Conservation (phyloP, 2,888 invertebrate genomes). For the Eupithecia dodoneata region DNA sequence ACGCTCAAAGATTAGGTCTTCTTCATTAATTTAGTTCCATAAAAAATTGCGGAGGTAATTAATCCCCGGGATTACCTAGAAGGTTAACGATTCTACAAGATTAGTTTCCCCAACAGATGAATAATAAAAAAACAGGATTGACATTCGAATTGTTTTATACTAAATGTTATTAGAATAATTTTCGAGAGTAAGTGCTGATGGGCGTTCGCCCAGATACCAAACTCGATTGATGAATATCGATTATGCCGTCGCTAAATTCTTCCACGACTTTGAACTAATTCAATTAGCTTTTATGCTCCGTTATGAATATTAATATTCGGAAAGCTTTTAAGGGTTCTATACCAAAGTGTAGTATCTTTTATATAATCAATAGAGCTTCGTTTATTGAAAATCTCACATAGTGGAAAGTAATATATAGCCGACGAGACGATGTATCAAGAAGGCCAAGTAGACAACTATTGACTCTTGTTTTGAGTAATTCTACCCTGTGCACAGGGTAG, state of each 20-base stretch:
- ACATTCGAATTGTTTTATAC: too few relatives aligned
- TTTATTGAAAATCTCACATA: not conserved
- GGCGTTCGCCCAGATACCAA: not conserved
- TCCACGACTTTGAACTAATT: conserved; percentile 7
- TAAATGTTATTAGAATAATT: not conserved
- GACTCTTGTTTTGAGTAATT: too few relatives aligned
- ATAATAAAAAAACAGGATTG: too few relatives aligned
- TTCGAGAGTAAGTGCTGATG: not conserved
- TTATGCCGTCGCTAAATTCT: conserved; percentile 7
- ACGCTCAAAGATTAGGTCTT: not conserved
- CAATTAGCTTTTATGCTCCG: conserved; percentile 1
- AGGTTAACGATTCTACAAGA: too few relatives aligned
- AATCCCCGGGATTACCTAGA: too few relatives aligned
- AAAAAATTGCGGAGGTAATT: too few relatives aligned
- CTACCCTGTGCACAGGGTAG: too few relatives aligned
- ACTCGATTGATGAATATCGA: conserved; percentile 2
- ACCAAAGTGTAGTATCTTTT: not conserved
- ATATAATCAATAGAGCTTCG: not conserved
- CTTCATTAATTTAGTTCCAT: too few relatives aligned
- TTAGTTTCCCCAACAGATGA: too few relatives aligned
- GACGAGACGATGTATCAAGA: not conserved
- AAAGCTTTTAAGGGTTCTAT: not conserved
- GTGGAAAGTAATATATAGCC: too few relatives aligned
- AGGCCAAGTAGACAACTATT: too few relatives aligned
- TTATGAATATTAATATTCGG: not conserved